Evolutionary conservation across 2,113 vertebrate genomes (phyloP), one percentile per base, ranked within the genome.

Genomic region (Eurypyga helias): DNA sequence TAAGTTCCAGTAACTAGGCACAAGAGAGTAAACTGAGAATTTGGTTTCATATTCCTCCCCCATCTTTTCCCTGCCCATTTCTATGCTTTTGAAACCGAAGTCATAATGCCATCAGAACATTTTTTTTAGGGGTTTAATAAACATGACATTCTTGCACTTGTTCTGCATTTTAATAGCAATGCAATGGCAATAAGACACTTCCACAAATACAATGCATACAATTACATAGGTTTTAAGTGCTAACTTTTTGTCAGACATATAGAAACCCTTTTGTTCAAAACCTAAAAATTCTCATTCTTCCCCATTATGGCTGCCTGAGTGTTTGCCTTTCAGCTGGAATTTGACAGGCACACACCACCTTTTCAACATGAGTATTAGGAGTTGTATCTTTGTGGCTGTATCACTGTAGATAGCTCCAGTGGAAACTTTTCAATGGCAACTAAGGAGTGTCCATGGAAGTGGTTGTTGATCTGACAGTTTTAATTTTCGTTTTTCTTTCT

Each of bases 141-240:
- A 95, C 80, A 94, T 79, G 84, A 94, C 93, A 92, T 76, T 88
- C 86, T 92, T 81, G 88, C 69, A 78, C 89, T 97, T 96, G 92
- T 67, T 97, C 95, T 97, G 92, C 95, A 95, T 97, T 93, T 96
- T 95, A 95, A 96, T 90, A 92, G 95, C 90, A 67, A 95, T 81
- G 94, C 90, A 92, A 80, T 84, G 60, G 94, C 80, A 97, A 81
- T 93, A 95, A 93, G 83, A 89, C 72, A 94, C 83, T 94, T 86
- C 86, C 79, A 87, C 57, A 95, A 93, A 91, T 64, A 89, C 2
- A 93, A 92, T 49, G 48, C 48, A 65, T 78, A 69, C 86, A 84
- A 89, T 95, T 95, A 87, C 14, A 61, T 2, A 72, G 45, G 83
- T 38, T 65, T 85, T 79, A 91, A 90, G 76, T 51, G 52, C 69